phyloP scores from a whole-genome alignment of 2,797 vertebrate genomes.

The Enoplosus armatus region DNA sequence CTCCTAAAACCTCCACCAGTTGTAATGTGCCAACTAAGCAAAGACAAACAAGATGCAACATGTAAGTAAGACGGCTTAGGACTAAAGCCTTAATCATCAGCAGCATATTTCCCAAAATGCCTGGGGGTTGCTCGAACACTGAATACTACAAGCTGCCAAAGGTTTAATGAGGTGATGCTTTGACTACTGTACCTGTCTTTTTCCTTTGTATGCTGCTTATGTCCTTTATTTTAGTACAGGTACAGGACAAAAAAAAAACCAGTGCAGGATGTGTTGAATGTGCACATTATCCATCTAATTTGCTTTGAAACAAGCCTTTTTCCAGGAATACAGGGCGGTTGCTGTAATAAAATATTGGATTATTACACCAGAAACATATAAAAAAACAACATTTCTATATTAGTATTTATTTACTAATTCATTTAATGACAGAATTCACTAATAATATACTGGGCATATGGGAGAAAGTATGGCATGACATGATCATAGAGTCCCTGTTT shows the following conservation, averaged over 20 bases:
- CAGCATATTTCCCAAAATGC: neutral
- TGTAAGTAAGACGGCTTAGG: too few species aligned
- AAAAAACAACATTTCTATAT: neutral
- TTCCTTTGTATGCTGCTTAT: neutral
- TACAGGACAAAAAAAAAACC: too few species aligned
- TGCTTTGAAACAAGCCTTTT: neutral
- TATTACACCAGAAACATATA: neutral
- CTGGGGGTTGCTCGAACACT: too few species aligned
- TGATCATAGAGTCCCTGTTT: neutral
- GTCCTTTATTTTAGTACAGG: neutral
- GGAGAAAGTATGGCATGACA: neutral
- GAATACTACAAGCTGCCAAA: neutral
- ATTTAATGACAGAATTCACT: neutral
- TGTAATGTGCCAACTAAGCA: too few species aligned
- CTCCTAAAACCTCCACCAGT: too few species aligned
- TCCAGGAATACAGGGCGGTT: neutral
- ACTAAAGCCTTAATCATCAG: too few species aligned
- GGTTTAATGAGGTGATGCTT: neutral
- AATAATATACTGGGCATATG: neutral
- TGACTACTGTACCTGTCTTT: neutral
- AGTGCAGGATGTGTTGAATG: too few species aligned
- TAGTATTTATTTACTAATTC: neutral
- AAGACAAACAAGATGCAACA: too few species aligned
- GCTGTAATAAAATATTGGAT: too few species aligned
- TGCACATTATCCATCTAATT: neutral